These are phyloP conservation scores for Agonopterix alstromeriana DNA, from an alignment of 2,888 invertebrate genomes.

Conservation along the genomic window DNA sequence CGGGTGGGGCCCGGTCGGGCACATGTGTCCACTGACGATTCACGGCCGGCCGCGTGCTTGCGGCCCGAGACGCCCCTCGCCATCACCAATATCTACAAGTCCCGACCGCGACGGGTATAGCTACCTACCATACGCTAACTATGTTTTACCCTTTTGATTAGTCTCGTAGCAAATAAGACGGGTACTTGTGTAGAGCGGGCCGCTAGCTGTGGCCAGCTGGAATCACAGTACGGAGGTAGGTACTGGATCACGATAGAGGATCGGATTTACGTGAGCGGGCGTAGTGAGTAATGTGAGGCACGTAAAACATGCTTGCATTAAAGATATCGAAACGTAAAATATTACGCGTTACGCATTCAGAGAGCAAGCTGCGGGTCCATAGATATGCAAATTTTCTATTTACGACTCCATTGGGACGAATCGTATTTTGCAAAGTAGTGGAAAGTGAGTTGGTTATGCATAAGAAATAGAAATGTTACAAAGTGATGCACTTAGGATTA, in stretches of 20 bases:
- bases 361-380: conserved; percentile 24
- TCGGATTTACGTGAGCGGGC: conserved; percentile 13
- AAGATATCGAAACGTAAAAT: conserved; percentile 50
- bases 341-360: conserved; percentile 40
- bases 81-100: too few species aligned
- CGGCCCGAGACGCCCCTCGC: conserved; percentile 13
- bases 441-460: conserved; percentile 10
- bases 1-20: conserved; percentile 30
- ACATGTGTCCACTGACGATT: conserved; percentile 58
- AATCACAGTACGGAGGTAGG: not conserved
- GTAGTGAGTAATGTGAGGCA: conserved; percentile 32
- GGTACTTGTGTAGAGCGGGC: not conserved
- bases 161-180: conserved; percentile 6
- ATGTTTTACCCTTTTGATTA: conserved; percentile 20
- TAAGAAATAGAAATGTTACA: not conserved
- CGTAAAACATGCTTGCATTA: conserved; percentile 40
- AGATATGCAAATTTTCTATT: conserved; percentile 37
- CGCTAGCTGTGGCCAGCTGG: not conserved
- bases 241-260: not conserved
- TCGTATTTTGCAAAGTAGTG: conserved; percentile 27
- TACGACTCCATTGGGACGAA: conserved; percentile 32
- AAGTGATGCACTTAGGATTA: conserved; percentile 2
- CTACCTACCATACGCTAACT: conserved; percentile 11
- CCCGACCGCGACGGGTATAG: too few species aligned
- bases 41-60: conserved; percentile 27